phyloP scores from a whole-genome alignment of 2,797 vertebrate genomes.

The Heteromormyrus szaboi region DNA sequence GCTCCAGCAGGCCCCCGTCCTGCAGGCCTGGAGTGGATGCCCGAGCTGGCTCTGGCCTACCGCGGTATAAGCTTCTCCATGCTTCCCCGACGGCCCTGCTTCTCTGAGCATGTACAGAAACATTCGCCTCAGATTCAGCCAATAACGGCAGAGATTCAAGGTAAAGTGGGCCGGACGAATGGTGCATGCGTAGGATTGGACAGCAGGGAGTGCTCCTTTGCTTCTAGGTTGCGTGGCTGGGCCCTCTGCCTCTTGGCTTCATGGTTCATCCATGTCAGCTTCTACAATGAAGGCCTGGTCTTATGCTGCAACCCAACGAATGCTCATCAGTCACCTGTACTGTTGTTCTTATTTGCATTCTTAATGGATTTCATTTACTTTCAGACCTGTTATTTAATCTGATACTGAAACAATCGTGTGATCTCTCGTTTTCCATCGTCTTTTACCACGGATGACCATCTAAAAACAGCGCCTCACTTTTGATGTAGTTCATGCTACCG shows the following conservation, averaged over 20 bases:
- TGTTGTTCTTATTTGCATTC: background rate
- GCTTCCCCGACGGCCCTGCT: background rate
- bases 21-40: conserved; percentile 16
- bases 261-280: background rate
- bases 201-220: background rate
- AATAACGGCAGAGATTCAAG: background rate
- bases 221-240: background rate
- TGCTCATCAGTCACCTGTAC: background rate
- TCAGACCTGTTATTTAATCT: background rate
- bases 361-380: background rate
- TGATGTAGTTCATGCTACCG: background rate
- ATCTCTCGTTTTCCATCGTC: background rate
- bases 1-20: background rate
- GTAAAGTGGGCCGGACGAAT: conserved; percentile 1
- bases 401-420: background rate
- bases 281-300: background rate
- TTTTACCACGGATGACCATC: background rate
- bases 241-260: background rate
- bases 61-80: conserved; percentile 17
- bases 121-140: background rate
- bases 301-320: background rate
- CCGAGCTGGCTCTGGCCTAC: conserved; percentile 6
- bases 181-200: background rate
- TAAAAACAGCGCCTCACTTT: background rate
- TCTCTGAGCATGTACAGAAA: background rate